Conservation (phyloP, 2,113 vertebrate species). For the Hippocampus guttulatus region DNA sequence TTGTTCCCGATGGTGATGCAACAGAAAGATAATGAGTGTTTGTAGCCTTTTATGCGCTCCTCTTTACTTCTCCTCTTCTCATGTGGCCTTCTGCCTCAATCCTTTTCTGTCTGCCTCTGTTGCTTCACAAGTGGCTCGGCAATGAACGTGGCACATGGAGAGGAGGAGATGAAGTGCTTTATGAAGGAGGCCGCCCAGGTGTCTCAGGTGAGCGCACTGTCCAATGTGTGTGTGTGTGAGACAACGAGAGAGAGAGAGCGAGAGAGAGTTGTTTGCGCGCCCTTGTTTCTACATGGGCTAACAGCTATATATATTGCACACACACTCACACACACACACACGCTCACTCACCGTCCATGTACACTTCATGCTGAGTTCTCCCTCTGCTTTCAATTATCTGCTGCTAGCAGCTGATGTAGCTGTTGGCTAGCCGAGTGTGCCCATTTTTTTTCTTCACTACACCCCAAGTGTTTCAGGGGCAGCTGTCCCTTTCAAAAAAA, state of each 20-base stretch:
- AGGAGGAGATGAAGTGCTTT: constrained; percentile 92
- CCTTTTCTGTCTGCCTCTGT: constrained; percentile 10
- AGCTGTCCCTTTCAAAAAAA: constrained; percentile 23
- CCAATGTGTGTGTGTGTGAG: constrained; percentile 14
- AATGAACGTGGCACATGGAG: constrained; percentile 88
- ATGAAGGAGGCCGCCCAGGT: constrained; percentile 90
- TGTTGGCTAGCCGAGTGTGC: constrained; percentile 35
- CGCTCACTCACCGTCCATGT: neutral
- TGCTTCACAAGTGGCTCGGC: constrained; percentile 81
- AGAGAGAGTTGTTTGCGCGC: neutral
- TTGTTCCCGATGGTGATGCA: constrained; percentile 64
- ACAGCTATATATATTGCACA: neutral
- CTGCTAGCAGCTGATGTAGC: constrained; percentile 33
- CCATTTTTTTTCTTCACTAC: constrained; percentile 18
- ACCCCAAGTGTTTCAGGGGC: constrained; percentile 20
- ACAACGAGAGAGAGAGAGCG: neutral
- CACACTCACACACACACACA: neutral
- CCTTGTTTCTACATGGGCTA: neutral
- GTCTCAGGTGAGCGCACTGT: constrained; percentile 82
- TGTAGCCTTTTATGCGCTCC: constrained; percentile 52
- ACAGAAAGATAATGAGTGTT: constrained; percentile 65
- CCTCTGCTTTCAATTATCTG: constrained; percentile 51
- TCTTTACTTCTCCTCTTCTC: constrained; percentile 52
- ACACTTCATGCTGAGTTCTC: constrained; percentile 1
- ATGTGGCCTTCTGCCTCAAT: constrained; percentile 44